Evolutionary conservation across 2,797 vertebrate genomes (phyloP), one percentile per base, ranked within the genome.

Genomic region (Tolypeutes matacus): DNA sequence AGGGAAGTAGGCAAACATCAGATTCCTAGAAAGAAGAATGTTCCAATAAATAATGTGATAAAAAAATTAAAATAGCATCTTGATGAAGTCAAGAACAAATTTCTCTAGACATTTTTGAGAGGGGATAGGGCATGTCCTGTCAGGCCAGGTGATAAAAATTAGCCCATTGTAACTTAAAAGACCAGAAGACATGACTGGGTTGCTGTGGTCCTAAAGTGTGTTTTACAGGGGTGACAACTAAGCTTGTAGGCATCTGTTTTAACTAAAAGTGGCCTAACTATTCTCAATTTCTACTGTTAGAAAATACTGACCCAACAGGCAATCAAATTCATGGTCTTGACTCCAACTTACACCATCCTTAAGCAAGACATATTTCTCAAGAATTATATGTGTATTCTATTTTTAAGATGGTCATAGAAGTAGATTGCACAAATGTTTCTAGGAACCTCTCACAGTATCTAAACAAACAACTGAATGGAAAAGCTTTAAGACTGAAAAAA

Each of bases 361-460:
- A 42, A 73, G 82, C 10, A 90, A 75, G 20, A 88, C 9, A 34
- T 39, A 10, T 73, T 73, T 51, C 34, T 78, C 65, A 80, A 18
- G 7, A 93, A 88, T 90, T 76, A 51, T n/a, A 77, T 10, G 27
- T 49, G 42, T 15, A 72, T 60, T 91, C 17, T 58, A 51, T 85
- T 75, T 96, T 86, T 53, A 83, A 96, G 42, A 75, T 75, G 62
- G 29, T 69, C 15, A 25, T n/a, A 6, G 51, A 92, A 84, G 27
- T 31, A 34, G 21, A 17, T 23, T 29, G 42, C 36, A 77, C 34
- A 84, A 31, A 83, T 36, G 17, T 60, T 70, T 9, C 15, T 17
- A 91, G 34, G 51, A 94, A 87, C 15, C 36, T 73, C 34, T 73
- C 60, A n/a, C 7, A 25, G 17, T 72, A 62, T 56, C 81, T 82